Percentiles rank a stretch among this genome's conserved stretches.
Conservation (phyloP, 2,888 invertebrate species). For the Agrenia bidenticulata region DNA sequence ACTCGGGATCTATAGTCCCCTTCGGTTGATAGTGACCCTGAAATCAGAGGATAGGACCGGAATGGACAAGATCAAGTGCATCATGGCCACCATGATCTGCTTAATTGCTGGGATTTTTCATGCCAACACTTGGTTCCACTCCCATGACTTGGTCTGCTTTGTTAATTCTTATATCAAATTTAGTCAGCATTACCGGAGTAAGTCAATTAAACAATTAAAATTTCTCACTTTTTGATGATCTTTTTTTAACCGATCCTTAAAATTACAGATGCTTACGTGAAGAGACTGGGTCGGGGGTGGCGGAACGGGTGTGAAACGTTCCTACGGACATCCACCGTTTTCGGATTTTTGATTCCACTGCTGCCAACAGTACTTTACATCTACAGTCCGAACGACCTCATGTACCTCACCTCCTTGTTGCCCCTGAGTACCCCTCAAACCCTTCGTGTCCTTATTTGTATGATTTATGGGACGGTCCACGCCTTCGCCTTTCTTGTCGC, state of each 20-base stretch:
- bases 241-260: no score
- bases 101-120: neutral
- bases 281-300: slow-evolving; percentile 19
- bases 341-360: slow-evolving; percentile 17
- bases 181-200: slow-evolving; percentile 28
- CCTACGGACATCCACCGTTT: slow-evolving; percentile 14
- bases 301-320: slow-evolving; percentile 30
- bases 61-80: neutral
- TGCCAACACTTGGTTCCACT: slow-evolving; percentile 7
- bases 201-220: slow-evolving; percentile 9
- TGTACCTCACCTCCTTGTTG: slow-evolving; percentile 17
- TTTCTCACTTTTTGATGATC: neutral
- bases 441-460: neutral
- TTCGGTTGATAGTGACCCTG: neutral
- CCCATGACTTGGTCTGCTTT: slow-evolving; percentile 15
- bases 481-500: neutral
- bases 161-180: slow-evolving; percentile 30
- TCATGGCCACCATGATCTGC: neutral
- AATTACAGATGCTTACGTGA: slow-evolving; percentile 29
- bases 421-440: neutral
- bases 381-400: slow-evolving; percentile 15
- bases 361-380: slow-evolving; percentile 16
- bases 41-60: neutral
- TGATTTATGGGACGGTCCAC: neutral
- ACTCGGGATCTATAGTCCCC: neutral